phyloP scores from a whole-genome alignment of 2,113 vertebrate species.

The Nanorana parkeri region DNA sequence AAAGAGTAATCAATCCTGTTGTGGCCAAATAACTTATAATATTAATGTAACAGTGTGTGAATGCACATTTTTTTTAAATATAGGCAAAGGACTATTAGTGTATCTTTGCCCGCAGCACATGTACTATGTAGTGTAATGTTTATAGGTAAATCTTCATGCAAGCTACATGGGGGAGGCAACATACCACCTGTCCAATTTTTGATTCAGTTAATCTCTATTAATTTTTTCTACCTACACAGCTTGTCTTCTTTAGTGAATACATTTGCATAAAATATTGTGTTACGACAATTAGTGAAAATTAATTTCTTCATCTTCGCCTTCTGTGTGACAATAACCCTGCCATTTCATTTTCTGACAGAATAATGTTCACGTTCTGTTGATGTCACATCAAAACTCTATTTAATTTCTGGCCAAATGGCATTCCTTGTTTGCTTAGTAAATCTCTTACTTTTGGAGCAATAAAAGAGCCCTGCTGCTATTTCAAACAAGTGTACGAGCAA shows the following conservation, averaged over 20 bases:
- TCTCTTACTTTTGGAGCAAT: constrained; percentile 64
- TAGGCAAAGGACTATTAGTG: no score
- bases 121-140: no score
- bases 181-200: background rate
- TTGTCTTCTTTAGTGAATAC: constrained; percentile 30
- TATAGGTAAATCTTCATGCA: no score
- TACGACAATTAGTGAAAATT: constrained; percentile 53
- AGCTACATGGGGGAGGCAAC: background rate
- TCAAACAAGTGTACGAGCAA: constrained; percentile 68
- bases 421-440: constrained; percentile 60
- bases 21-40: no score
- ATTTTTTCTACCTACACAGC: constrained; percentile 19
- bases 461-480: constrained; percentile 71
- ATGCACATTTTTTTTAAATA: no score
- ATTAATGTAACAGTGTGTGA: no score
- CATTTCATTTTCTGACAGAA: constrained; percentile 58
- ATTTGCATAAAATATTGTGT: constrained; percentile 47
- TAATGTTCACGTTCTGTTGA: constrained; percentile 64
- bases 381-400: constrained; percentile 56
- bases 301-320: constrained; percentile 43
- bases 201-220: constrained; percentile 27
- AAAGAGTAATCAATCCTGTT: no score
- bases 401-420: constrained; percentile 58
- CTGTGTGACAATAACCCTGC: constrained; percentile 41
- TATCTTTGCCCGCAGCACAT: no score